Conservation (phyloP, 2,888 invertebrate genomes). For the Tholera decimalis region DNA sequence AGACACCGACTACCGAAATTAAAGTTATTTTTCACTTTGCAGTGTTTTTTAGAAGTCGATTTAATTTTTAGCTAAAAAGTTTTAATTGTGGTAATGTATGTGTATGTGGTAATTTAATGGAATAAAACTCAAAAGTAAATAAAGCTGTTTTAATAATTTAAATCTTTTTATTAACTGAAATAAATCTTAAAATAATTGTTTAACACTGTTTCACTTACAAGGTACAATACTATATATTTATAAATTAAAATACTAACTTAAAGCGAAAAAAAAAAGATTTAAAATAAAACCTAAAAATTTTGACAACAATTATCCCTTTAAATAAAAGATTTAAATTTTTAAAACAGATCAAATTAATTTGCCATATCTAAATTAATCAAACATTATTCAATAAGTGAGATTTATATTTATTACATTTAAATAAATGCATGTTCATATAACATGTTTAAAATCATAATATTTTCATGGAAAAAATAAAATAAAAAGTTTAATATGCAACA, state of each 20-base stretch:
- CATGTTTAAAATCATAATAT: conserved; percentile 35
- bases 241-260: conserved; percentile 53
- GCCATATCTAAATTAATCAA: conserved; percentile 50
- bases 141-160: conserved; percentile 59
- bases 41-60: no score
- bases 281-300: conserved; percentile 37
- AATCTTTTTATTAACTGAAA: conserved; percentile 59
- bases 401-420: conserved; percentile 46
- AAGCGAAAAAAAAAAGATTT: conserved; percentile 42
- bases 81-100: no score
- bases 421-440: conserved; percentile 50
- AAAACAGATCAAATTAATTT: conserved; percentile 51
- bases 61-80: no score
- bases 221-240: conserved; percentile 50
- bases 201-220: conserved; percentile 54
- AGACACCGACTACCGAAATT: no score
- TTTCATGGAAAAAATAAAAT: conserved; percentile 28
- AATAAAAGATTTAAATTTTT: conserved; percentile 51
- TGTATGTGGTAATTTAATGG: background rate
- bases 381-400: conserved; percentile 46
- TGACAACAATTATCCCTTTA: conserved; percentile 33
- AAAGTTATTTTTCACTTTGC: no score
- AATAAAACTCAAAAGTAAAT: conserved; percentile 49
- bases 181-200: conserved; percentile 47
- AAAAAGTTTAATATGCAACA: conserved; percentile 5